These are phyloP conservation scores for Ceyx melanurus DNA, from an alignment of 2,113 vertebrate genomes.

Conservation along the genomic window DNA sequence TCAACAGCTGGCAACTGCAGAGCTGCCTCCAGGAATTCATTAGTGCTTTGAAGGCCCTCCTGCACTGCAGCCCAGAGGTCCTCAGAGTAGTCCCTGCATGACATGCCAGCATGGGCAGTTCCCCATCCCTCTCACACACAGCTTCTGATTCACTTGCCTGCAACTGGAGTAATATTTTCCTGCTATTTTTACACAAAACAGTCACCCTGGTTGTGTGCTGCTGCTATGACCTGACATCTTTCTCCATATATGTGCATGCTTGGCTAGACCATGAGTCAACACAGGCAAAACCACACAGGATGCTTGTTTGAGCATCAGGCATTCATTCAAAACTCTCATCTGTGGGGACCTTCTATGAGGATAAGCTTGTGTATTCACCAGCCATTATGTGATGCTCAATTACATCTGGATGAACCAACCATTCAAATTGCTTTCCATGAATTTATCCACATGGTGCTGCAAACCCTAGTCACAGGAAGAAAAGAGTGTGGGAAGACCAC, in stretches of 20 bases:
- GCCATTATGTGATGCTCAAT: not conserved
- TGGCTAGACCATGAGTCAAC: not conserved
- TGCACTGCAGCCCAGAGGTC: not conserved
- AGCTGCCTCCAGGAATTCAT: not conserved
- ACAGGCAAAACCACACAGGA: not conserved
- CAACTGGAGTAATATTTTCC: slow-evolving; percentile 14
- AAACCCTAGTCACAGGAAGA: not conserved
- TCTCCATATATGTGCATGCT: not conserved
- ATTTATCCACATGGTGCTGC: not conserved
- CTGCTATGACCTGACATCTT: not conserved
- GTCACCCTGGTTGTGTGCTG: not conserved
- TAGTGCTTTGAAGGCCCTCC: not conserved
- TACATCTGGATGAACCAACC: not conserved
- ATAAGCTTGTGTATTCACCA: not conserved
- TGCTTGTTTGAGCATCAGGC: not conserved
- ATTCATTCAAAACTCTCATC: not conserved
- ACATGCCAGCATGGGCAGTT: accelerated
- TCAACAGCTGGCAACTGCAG: not conserved
- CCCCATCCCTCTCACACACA: accelerated
- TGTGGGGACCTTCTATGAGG: not conserved
- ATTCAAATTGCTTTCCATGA: not conserved
- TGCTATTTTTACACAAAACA: slow-evolving; percentile 35
- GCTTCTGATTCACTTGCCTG: not conserved
- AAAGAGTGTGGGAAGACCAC: not conserved
- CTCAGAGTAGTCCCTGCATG: not conserved